Percentiles rank a stretch among this genome's conserved stretches.
Evolutionary conservation across 1,140 invertebrate species (phyloP).

Genomic region (Aplysia californica): DNA sequence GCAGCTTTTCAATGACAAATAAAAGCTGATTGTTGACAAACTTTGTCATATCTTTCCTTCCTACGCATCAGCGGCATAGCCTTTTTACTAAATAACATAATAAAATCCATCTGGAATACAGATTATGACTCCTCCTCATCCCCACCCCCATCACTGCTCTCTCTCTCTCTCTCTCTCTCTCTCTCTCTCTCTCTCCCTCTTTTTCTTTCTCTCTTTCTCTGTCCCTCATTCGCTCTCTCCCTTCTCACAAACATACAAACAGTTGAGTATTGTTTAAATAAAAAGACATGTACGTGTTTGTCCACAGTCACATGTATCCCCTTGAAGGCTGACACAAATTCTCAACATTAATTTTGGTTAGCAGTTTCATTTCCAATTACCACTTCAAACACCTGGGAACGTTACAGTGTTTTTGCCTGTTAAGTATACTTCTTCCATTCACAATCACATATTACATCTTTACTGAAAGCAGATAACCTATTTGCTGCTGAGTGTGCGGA

Average conservation of each 20-base stretch:
- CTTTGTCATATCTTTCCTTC: no score
- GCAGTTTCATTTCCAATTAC: background rate
- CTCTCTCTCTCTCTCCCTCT: background rate
- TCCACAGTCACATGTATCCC: background rate
- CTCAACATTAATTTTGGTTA: background rate
- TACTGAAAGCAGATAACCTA: no score
- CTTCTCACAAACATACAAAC: background rate
- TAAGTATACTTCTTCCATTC: constrained; percentile 2
- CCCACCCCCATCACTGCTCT: no score
- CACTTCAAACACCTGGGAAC: background rate
- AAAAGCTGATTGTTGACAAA: no score
- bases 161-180: background rate
- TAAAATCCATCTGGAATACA: no score
- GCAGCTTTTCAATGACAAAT: no score
- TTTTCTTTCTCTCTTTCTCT: constrained; percentile 1
- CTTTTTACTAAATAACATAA: no score
- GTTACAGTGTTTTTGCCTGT: background rate
- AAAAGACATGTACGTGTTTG: background rate
- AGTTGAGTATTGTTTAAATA: background rate
- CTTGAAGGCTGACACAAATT: background rate
- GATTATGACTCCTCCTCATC: no score
- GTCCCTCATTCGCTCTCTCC: background rate
- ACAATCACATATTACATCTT: no score
- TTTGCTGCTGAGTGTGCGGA: no score
- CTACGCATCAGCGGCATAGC: no score